Conservation (phyloP, 2,797 vertebrate species). For the Semaprochilodus insignis region DNA sequence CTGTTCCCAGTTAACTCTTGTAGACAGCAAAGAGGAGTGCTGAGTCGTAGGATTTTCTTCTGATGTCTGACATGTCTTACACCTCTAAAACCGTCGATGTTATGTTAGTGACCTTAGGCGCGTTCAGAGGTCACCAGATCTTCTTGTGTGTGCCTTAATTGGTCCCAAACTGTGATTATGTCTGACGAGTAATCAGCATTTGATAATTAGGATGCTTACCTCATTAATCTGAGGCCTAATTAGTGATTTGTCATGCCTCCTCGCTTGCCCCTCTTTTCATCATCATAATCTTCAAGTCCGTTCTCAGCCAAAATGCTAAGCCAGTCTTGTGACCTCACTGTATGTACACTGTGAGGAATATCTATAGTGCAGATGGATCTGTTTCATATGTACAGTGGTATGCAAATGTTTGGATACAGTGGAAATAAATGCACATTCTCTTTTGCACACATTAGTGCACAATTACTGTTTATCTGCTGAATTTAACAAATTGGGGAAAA, state of each 20-base stretch:
- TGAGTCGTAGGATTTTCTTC: too few species aligned
- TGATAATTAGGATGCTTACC: conserved; percentile 55
- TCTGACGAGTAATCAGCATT: conserved; percentile 41
- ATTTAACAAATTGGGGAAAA: too few species aligned
- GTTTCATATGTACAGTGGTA: too few species aligned
- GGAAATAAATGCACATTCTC: too few species aligned
- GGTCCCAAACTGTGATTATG: conserved; percentile 37
- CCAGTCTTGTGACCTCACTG: background rate
- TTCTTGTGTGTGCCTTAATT: conserved; percentile 22
- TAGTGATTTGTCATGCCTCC: conserved; percentile 16
- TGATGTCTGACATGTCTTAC: too few species aligned
- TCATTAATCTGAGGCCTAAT: conserved; percentile 45
- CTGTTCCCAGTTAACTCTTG: too few species aligned
- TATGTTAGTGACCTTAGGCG: background rate
- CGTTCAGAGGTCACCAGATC: background rate
- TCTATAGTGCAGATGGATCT: too few species aligned
- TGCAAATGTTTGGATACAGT: too few species aligned
- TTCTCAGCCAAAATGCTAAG: background rate
- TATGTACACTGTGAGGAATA: background rate
- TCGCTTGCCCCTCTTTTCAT: background rate
- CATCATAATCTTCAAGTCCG: conserved; percentile 15
- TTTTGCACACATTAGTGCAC: too few species aligned
- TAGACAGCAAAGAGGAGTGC: too few species aligned
- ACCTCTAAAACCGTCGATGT: too few species aligned
- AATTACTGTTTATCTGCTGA: too few species aligned